A percentile compares a stretch with the other conserved stretches of the same genome.
phyloP scores from a whole-genome alignment of 1,140 invertebrate genomes.

The Halesus radiatus region DNA sequence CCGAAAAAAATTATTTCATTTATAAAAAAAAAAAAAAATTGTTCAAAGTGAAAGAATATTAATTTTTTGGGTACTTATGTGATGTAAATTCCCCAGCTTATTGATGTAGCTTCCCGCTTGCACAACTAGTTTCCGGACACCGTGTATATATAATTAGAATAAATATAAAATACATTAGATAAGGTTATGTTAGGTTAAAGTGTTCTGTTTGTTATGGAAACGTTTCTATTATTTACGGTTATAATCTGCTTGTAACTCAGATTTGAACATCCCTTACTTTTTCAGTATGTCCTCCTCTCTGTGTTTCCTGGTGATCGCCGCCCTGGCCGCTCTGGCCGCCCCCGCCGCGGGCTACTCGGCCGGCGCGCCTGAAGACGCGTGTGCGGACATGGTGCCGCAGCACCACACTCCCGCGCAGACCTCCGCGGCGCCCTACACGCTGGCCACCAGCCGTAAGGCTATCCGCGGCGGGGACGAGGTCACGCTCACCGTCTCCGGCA shows the following conservation, averaged over 20 bases:
- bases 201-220: too few relatives aligned
- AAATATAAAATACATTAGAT: too few relatives aligned
- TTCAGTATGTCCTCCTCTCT: constrained; percentile 59
- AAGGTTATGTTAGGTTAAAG: too few relatives aligned
- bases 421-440: constrained; percentile 64
- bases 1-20: too few relatives aligned
- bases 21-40: too few relatives aligned
- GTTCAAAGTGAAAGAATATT: too few relatives aligned
- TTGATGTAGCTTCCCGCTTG: too few relatives aligned
- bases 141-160: too few relatives aligned
- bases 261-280: not conserved
- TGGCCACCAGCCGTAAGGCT: constrained; percentile 66
- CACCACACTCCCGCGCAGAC: constrained; percentile 67
- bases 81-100: too few relatives aligned
- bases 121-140: too few relatives aligned
- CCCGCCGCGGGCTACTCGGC: constrained; percentile 62
- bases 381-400: constrained; percentile 68
- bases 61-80: too few relatives aligned
- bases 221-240: too few relatives aligned
- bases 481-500: constrained; percentile 65
- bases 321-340: constrained; percentile 59
- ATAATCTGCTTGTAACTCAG: not conserved
- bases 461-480: constrained; percentile 59
- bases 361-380: constrained; percentile 69
- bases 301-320: constrained; percentile 58